phyloP scores from a whole-genome alignment of 2,113 vertebrate species.

The Calidris pygmaea region DNA sequence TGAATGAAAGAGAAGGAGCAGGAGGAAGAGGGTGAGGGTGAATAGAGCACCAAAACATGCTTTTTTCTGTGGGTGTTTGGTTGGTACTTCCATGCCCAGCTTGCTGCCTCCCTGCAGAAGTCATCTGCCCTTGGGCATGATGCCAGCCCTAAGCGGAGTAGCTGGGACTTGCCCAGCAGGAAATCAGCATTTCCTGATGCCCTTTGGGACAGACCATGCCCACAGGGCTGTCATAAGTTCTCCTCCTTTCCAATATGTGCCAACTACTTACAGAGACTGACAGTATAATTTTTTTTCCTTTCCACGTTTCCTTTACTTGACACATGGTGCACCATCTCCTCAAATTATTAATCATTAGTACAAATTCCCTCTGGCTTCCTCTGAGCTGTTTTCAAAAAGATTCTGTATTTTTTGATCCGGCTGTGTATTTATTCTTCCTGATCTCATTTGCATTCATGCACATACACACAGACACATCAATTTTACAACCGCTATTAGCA shows the following conservation, averaged over 20 bases:
- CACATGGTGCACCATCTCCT: background rate
- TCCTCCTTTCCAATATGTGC: background rate
- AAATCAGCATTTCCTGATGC: background rate
- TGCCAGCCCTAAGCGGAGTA: background rate
- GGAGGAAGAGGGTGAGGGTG: background rate
- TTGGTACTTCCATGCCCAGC: background rate
- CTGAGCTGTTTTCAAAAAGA: background rate
- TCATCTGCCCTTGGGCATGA: background rate
- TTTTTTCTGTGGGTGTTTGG: background rate
- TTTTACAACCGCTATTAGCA: background rate
- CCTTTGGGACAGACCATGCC: background rate
- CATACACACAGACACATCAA: background rate
- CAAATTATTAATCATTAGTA: background rate
- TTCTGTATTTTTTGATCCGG: background rate
- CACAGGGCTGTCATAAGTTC: background rate
- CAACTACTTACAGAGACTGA: background rate
- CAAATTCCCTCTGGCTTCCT: background rate
- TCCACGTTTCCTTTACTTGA: background rate
- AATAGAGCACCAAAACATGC: background rate
- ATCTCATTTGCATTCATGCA: background rate
- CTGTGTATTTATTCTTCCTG: background rate
- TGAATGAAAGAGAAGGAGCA: background rate
- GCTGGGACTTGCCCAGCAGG: background rate
- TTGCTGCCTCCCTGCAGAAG: background rate
- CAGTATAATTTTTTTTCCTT: background rate